phyloP scores from a whole-genome alignment of 1,140 invertebrate species.

The Cydia fagiglandana region DNA sequence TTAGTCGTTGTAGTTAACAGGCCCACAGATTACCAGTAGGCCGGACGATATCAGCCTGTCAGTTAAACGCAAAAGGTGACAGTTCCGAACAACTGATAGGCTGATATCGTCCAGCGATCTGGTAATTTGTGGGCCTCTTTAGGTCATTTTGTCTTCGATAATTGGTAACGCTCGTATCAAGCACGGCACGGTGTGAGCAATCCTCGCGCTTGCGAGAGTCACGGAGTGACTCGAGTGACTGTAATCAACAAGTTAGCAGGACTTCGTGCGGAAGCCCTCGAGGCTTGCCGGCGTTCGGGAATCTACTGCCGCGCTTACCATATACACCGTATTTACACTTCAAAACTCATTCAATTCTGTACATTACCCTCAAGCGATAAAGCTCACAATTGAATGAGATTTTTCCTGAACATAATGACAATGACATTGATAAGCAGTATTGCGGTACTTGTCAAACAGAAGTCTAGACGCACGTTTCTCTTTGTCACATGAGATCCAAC shows the following conservation, averaged over 20 bases:
- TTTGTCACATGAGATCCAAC: neutral
- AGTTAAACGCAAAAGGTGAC: too few species aligned
- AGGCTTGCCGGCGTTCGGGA: slow-evolving; percentile 11
- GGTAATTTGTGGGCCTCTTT: too few species aligned
- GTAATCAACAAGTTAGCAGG: slow-evolving; percentile 28
- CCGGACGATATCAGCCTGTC: too few species aligned
- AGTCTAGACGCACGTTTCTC: neutral
- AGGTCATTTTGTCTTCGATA: too few species aligned
- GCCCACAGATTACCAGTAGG: too few species aligned
- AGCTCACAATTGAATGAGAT: neutral
- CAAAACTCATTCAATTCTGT: neutral
- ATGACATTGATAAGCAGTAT: neutral
- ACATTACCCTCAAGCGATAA: neutral
- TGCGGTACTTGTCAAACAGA: neutral
- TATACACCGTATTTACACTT: neutral
- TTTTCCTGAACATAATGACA: neutral
- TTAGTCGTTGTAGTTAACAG: too few species aligned
- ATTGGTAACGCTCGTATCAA: too few species aligned
- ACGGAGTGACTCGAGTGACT: slow-evolving; percentile 16
- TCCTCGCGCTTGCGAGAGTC: neutral
- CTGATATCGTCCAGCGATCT: too few species aligned
- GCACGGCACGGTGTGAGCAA: too few species aligned
- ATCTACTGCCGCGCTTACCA: neutral
- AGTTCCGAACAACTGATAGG: too few species aligned
- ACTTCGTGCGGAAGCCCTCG: slow-evolving; percentile 21